Evolutionary conservation across 2,888 invertebrate species (phyloP), one percentile per base, ranked within the genome.

Genomic region (Sacculina carcini): DNA sequence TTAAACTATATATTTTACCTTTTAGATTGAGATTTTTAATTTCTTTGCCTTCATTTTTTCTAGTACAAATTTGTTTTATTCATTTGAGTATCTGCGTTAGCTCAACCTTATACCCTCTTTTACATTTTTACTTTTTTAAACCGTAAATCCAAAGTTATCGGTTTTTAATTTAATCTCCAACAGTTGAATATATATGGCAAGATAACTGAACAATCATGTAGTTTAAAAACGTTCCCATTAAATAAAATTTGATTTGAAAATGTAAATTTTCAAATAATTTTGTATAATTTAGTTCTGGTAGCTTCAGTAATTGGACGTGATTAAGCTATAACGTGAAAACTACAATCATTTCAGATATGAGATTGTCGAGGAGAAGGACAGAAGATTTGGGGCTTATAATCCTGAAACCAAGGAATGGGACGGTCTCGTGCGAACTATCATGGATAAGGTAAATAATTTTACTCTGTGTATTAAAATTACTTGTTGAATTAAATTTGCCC

Each of bases 391-490:
- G 0, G 86, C 81, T 0, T 75, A 79, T 62, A 80, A 87, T 64
- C 82, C 82, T 0, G 78, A 81, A 55, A 83, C 83, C 0, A 81
- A 80, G 53, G 76, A 82, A 59, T 87, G 86, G 86, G 86, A 86
- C 59, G 87, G 87, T 2, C 83, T 87, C 51, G 85, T 87, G 1
- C 70, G 79, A 28, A 82, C 86, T 60, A 71, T 86, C 29, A 79
- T 85, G 72, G 84, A 85, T 60, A 75, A 86, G 70, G 85, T 81
- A 63, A 70, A 53, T 44, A n/a, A 5, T 36, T 5, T n/a, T n/a
- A n/a, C n/a, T n/a, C n/a, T n/a, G n/a, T n/a, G n/a, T n/a, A n/a
- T n/a, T n/a, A n/a, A n/a, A n/a, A n/a, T n/a, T n/a, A n/a, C n/a
- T n/a, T n/a, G n/a, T n/a, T n/a, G n/a, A n/a, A n/a, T n/a, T n/a